Conservation (phyloP, 2,888 invertebrate genomes). For the Seladonia tumulorum region DNA sequence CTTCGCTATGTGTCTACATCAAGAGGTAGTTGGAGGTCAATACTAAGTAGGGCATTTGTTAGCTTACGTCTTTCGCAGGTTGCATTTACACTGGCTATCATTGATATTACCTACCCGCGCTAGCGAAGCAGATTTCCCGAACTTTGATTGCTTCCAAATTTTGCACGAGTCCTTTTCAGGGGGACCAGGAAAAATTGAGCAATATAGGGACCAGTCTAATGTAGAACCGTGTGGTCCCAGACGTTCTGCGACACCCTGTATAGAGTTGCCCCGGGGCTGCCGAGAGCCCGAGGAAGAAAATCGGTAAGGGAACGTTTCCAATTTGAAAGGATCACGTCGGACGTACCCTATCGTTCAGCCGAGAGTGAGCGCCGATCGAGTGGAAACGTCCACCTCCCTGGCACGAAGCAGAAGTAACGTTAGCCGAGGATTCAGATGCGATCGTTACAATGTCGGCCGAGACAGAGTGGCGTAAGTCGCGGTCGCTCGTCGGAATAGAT, state of each 20-base stretch:
- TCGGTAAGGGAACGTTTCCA: background rate
- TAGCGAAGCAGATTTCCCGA: too few species aligned
- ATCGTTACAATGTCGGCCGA: conserved; percentile 61
- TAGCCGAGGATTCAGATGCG: conserved; percentile 67
- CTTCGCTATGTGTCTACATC: too few species aligned
- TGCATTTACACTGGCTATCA: too few species aligned
- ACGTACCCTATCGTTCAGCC: conserved; percentile 28
- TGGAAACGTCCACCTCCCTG: conserved; percentile 52
- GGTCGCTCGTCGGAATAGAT: conserved; percentile 73
- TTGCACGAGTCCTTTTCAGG: too few species aligned
- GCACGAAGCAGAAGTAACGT: conserved; percentile 59
- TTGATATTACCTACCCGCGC: too few species aligned
- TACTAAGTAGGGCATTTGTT: too few species aligned
- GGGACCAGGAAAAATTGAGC: too few species aligned
- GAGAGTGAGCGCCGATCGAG: conserved; percentile 34
- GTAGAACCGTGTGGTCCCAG: too few species aligned
- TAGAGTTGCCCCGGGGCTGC: background rate
- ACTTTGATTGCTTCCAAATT: too few species aligned
- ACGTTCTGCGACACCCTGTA: background rate
- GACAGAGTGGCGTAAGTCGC: conserved; percentile 71
- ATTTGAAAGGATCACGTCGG: conserved; percentile 14
- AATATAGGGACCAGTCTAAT: too few species aligned
- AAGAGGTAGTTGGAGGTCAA: too few species aligned
- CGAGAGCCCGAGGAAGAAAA: background rate
- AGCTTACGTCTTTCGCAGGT: too few species aligned